Evolutionary conservation across 2,113 vertebrate species (phyloP), one percentile per base, ranked within the genome.

Genomic region (Carassius auratus): DNA sequence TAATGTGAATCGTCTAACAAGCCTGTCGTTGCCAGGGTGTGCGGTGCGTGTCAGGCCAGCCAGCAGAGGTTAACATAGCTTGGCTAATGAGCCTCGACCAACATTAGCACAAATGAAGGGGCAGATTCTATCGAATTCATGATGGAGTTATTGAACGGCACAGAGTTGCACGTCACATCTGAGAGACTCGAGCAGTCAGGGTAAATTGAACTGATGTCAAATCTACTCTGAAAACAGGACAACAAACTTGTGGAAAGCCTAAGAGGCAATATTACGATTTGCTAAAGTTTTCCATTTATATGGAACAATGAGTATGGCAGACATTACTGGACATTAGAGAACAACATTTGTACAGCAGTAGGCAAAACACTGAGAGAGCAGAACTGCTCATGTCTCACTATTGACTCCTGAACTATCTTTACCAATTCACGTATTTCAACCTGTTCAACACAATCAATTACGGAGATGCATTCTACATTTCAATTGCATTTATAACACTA

Each of bases 1-100:
- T 96, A 96, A 96, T 96, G 95, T 92, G 94, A 90, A 93, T 92
- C 89, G 95, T 95, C 95, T 95, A 95, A 95, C 95, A 95, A 94
- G 92, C 93, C 95, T 92, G 77, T 90, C 93, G 93, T 92, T 92
- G 92, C 91, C 57, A 69, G 93, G 62, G 91, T 87, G 93, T 92
- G 92, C 92, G 8, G 94, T 94, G 94, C 93, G 91, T 92, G 93
- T 92, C 93, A 92, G 94, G 91, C 90, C 93, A 94, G 93, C 95
- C 94, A 92, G 95, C 95, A 94, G 92, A 86, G 86, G 91, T 91
- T 92, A 94, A 94, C 94, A 93, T 92, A 94, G 86, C 94, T 93
- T 94, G 68, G 78, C 68, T 86, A 82, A 86, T 76, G 78, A 64
- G 71, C 85, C 81, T 59, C 81, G 48, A 83, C 81, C 85, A 76